Evolutionary conservation across 2,113 vertebrate species (phyloP).

Genomic region (Aldabrachelys gigantea): DNA sequence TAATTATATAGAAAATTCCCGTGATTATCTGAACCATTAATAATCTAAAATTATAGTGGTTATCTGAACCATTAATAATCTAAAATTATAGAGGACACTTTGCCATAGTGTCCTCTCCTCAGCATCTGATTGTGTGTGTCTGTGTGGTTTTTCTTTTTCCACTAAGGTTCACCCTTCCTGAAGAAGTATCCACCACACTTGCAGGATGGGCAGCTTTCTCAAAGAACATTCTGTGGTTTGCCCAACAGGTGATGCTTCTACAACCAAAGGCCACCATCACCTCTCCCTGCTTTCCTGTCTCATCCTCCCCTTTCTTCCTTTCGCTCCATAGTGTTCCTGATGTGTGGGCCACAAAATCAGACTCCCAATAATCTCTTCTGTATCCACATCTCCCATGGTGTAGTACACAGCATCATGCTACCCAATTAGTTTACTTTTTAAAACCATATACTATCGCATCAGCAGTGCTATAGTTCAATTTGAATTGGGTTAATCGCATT

Average conservation of each 20-base stretch:
- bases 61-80: neutral
- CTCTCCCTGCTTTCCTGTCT: neutral
- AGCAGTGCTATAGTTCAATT: neutral
- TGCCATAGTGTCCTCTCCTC: neutral
- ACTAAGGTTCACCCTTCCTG: neutral
- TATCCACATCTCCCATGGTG: neutral
- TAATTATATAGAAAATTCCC: slow-evolving; percentile 47
- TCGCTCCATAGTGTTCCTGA: neutral
- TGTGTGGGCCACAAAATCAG: neutral
- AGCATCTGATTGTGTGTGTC: neutral
- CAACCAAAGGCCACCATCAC: neutral
- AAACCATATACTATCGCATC: neutral
- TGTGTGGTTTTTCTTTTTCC: neutral
- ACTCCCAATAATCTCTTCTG: neutral
- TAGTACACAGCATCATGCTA: neutral
- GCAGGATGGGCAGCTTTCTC: neutral
- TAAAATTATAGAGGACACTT: neutral
- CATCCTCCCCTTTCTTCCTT: neutral
- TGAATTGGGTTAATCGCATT: neutral
- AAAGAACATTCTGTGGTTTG: neutral
- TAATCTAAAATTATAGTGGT: neutral
- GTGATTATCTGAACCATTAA: neutral
- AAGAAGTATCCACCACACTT: fast-evolving
- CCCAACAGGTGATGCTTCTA: neutral
- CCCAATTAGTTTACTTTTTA: neutral